phyloP scores from a whole-genome alignment of 2,797 vertebrate species.

The Hemitrygon akajei region DNA sequence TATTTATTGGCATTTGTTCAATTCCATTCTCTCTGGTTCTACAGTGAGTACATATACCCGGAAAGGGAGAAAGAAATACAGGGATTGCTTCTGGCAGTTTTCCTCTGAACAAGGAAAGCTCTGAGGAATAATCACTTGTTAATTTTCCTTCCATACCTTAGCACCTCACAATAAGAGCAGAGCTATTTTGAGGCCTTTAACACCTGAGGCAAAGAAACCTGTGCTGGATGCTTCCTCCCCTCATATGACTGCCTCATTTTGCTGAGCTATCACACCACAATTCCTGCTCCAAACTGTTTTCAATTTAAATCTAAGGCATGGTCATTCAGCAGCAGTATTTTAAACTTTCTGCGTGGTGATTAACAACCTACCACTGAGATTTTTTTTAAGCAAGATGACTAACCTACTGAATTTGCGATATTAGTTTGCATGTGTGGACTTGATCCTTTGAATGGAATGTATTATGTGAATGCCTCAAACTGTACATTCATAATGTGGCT shows the following conservation, averaged over 20 bases:
- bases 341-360: neutral
- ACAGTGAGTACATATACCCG: neutral
- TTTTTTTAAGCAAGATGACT: neutral
- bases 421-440: neutral
- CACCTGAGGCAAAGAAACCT: neutral
- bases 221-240: neutral
- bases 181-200: neutral
- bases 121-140: neutral
- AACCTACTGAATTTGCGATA: neutral
- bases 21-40: neutral
- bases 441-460: neutral
- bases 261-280: neutral
- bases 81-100: neutral
- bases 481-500: neutral
- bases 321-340: neutral
- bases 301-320: neutral
- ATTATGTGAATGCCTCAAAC: neutral
- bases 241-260: neutral
- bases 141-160: neutral
- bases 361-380: neutral
- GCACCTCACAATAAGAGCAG: neutral
- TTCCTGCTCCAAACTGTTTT: neutral
- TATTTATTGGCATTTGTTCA: neutral
- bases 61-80: neutral
- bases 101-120: neutral